Conservation (phyloP, 2,888 invertebrate genomes). For the Cosmia trapezina region DNA sequence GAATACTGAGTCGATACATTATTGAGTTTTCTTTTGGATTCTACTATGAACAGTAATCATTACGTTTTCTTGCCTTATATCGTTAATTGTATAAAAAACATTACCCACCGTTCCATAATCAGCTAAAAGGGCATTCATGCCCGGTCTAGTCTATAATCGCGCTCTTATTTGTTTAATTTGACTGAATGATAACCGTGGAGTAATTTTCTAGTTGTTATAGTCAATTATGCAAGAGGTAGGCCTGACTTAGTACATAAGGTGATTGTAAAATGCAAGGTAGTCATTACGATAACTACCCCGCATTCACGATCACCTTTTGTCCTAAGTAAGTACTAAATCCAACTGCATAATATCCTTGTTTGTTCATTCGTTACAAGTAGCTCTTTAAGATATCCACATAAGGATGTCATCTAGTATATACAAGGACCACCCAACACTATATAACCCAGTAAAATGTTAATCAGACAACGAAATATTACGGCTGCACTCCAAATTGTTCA, state of each 20-base stretch:
- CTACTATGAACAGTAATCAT: background rate
- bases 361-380: background rate
- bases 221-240: background rate
- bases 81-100: background rate
- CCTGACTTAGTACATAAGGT: too few species aligned
- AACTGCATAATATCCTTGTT: background rate
- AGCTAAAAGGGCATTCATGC: background rate
- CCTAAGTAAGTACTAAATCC: background rate
- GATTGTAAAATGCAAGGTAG: too few species aligned
- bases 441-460: constrained; percentile 38
- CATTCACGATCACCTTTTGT: background rate
- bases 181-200: background rate
- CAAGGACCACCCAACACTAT: constrained; percentile 40
- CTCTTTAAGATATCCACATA: background rate
- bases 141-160: background rate
- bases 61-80: background rate
- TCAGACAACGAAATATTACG: constrained; percentile 54
- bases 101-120: background rate
- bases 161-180: background rate
- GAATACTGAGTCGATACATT: background rate
- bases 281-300: too few species aligned
- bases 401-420: constrained; percentile 9
- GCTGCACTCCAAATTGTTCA: constrained; percentile 48
- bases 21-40: background rate
- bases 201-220: background rate